Evolutionary conservation across 2,797 vertebrate genomes (phyloP).

Genomic region (Babyrousa celebensis): DNA sequence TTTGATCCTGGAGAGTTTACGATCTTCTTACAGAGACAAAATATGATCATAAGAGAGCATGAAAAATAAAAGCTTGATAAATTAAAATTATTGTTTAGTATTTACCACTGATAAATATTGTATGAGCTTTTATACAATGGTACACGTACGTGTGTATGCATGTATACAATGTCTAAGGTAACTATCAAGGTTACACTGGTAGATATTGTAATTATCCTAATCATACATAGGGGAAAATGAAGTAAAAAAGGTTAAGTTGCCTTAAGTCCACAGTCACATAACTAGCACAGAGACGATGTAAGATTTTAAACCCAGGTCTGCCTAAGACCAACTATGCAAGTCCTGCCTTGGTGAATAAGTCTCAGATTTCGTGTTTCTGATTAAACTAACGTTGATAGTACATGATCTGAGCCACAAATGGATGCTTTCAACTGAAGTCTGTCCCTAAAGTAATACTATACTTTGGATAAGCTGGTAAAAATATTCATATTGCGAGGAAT

Average conservation of each 20-base stretch:
- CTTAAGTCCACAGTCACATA: background rate
- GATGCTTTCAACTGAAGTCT: background rate
- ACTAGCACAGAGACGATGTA: background rate
- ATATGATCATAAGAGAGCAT: background rate
- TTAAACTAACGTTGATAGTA: background rate
- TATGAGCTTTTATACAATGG: background rate
- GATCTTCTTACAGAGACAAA: background rate
- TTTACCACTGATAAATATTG: background rate
- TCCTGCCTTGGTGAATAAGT: background rate
- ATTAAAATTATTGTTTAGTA: background rate
- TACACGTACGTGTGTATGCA: background rate
- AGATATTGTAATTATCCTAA: background rate
- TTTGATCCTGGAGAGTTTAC: background rate
- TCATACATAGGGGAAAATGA: background rate
- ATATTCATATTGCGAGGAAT: background rate
- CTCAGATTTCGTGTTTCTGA: background rate
- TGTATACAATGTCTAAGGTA: background rate
- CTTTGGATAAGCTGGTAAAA: constrained; percentile 1
- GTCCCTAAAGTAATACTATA: background rate
- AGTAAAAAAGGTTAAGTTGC: background rate
- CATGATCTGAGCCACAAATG: background rate
- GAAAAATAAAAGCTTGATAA: constrained; percentile 55
- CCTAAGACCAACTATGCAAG: background rate
- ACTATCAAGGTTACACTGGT: background rate
- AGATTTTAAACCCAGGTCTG: constrained; percentile 5